phyloP scores from a whole-genome alignment of 2,113 vertebrate genomes.

The Brachypteracias leptosomus region DNA sequence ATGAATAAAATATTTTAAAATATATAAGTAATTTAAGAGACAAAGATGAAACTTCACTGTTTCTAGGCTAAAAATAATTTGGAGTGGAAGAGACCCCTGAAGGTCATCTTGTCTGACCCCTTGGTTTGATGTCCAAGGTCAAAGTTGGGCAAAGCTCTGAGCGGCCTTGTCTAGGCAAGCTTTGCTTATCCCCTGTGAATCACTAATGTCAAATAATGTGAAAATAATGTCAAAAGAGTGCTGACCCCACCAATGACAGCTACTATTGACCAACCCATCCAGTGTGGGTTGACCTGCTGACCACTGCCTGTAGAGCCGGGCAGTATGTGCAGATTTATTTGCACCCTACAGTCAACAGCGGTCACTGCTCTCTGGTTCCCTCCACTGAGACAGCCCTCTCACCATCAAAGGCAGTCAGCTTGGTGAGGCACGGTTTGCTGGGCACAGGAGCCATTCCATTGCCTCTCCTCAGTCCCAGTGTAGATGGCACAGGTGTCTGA shows the following conservation, averaged over 20 bases:
- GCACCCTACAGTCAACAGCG: accelerated
- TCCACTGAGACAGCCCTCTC: background rate
- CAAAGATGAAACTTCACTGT: background rate
- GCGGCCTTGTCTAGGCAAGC: background rate
- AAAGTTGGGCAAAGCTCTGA: background rate
- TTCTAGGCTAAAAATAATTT: background rate
- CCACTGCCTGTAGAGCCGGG: accelerated
- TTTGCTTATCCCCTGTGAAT: background rate
- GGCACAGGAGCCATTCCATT: accelerated
- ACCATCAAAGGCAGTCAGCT: background rate
- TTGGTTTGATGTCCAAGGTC: background rate
- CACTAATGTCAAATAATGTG: background rate
- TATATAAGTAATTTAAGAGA: background rate
- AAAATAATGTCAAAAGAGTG: no score
- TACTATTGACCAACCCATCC: accelerated
- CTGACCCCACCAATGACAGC: background rate
- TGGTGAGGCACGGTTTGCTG: background rate
- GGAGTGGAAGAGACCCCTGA: background rate
- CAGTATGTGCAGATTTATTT: background rate
- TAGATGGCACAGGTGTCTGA: background rate
- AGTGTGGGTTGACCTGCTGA: background rate
- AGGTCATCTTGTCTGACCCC: background rate
- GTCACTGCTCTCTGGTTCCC: accelerated
- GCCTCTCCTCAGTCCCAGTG: accelerated
- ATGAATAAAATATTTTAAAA: background rate